Percentiles rank a stretch among this genome's conserved stretches.
Conservation (phyloP, 1,140 invertebrate species). For the Portunus trituberculatus region DNA sequence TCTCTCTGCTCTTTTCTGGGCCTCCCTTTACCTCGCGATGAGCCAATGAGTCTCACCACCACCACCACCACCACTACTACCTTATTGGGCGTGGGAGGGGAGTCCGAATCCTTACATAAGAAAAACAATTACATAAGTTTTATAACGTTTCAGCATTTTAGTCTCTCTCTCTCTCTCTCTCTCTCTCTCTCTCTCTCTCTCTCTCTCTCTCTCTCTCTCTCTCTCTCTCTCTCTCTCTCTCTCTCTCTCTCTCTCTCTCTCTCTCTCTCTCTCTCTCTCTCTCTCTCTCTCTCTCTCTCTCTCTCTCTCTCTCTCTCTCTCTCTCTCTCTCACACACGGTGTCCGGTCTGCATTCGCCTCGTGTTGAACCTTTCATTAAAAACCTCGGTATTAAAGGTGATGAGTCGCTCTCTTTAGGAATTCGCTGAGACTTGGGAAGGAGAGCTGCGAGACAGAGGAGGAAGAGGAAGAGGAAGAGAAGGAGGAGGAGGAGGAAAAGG, state of each 20-base stretch:
- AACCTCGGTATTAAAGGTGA: conserved; percentile 12
- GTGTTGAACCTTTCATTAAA: conserved; percentile 23
- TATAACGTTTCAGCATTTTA: too few species aligned
- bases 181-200: too few species aligned
- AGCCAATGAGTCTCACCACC: too few species aligned
- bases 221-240: too few species aligned
- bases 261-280: conserved; percentile 11
- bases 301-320: neutral
- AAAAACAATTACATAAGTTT: too few species aligned
- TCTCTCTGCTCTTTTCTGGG: too few species aligned
- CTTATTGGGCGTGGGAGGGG: too few species aligned
- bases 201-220: too few species aligned
- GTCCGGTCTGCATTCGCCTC: neutral
- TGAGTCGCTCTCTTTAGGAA: neutral
- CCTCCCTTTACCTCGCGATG: too few species aligned
- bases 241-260: neutral
- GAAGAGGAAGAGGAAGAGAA: neutral
- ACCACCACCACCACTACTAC: too few species aligned
- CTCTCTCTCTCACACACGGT: neutral
- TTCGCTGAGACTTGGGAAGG: neutral
- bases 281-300: conserved; percentile 11
- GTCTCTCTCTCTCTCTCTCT: too few species aligned
- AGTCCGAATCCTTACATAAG: too few species aligned
- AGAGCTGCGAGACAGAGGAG: neutral
- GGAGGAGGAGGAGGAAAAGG: neutral